Percentiles rank a stretch among this genome's conserved stretches.
phyloP scores from a whole-genome alignment of 2,888 invertebrate species.

The Tricholauxania praeusta region DNA sequence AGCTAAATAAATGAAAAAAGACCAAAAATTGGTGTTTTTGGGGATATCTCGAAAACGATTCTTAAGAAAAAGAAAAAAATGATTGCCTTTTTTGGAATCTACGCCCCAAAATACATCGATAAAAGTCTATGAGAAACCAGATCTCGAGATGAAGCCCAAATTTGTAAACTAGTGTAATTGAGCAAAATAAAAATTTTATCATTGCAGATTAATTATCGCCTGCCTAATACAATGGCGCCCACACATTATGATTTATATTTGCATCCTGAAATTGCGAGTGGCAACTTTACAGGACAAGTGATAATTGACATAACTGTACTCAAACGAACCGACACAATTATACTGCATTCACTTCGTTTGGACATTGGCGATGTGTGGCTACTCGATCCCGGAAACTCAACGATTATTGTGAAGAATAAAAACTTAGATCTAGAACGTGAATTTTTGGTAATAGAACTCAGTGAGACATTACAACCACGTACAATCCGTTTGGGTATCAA shows the following conservation, averaged over 20 bases:
- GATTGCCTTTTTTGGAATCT: no score
- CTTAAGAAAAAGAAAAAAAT: no score
- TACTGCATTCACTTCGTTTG: constrained; percentile 75
- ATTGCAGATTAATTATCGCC: constrained; percentile 63
- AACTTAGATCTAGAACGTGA: constrained; percentile 55
- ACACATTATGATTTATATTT: constrained; percentile 76
- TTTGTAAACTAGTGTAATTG: no score
- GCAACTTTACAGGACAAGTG: constrained; percentile 72
- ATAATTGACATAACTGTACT: constrained; percentile 68
- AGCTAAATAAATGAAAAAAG: no score
- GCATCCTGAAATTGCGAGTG: constrained; percentile 74
- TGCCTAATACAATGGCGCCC: constrained; percentile 74
- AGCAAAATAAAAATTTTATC: not conserved
- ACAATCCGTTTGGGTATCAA: constrained; percentile 50
- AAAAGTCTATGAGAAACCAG: no score
- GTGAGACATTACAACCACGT: constrained; percentile 44
- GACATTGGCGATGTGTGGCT: constrained; percentile 59
- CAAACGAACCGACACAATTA: constrained; percentile 68
- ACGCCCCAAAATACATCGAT: no score
- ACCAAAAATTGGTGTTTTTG: no score
- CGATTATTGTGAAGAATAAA: constrained; percentile 46
- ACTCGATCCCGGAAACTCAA: constrained; percentile 49
- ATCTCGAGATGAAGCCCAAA: no score
- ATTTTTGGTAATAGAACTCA: constrained; percentile 59
- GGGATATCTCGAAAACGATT: no score